Conservation (phyloP, 2,113 vertebrate genomes). For the Amia ocellicauda region DNA sequence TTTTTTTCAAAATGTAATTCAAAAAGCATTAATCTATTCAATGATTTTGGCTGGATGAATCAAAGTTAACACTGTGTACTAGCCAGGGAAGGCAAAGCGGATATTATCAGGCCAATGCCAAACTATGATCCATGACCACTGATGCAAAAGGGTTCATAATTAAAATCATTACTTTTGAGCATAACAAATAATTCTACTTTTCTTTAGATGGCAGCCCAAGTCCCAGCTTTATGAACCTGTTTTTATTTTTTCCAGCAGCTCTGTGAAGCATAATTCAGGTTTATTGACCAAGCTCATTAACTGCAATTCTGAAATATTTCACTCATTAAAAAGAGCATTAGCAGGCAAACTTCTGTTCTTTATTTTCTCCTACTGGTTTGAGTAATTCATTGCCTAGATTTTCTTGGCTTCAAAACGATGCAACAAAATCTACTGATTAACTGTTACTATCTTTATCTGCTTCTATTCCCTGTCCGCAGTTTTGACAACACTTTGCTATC, state of each 20-base stretch:
- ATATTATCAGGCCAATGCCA: too few species aligned
- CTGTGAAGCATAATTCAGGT: slow-evolving; percentile 62
- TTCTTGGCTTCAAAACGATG: slow-evolving; percentile 42
- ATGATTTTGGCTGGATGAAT: too few species aligned
- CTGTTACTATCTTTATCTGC: slow-evolving; percentile 49
- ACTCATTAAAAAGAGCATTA: slow-evolving; percentile 58
- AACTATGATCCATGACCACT: too few species aligned
- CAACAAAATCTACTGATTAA: slow-evolving; percentile 54
- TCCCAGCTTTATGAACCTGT: slow-evolving; percentile 28
- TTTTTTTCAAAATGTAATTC: too few species aligned
- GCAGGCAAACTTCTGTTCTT: slow-evolving; percentile 48
- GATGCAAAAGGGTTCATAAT: too few species aligned
- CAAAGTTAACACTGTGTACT: too few species aligned
- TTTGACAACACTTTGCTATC: slow-evolving; percentile 50
- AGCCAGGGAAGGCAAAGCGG: too few species aligned
- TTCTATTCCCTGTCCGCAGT: slow-evolving; percentile 34
- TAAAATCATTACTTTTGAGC: too few species aligned
- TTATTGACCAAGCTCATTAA: slow-evolving; percentile 66
- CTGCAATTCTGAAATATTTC: slow-evolving; percentile 52
- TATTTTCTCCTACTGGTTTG: slow-evolving; percentile 38
- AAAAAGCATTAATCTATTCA: too few species aligned
- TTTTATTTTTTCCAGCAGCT: slow-evolving; percentile 42
- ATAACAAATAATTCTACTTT: too few species aligned
- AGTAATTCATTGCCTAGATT: slow-evolving; percentile 50
- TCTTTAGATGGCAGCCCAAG: background rate